phyloP scores from a whole-genome alignment of 2,888 invertebrate species.

The Molorchus minor region DNA sequence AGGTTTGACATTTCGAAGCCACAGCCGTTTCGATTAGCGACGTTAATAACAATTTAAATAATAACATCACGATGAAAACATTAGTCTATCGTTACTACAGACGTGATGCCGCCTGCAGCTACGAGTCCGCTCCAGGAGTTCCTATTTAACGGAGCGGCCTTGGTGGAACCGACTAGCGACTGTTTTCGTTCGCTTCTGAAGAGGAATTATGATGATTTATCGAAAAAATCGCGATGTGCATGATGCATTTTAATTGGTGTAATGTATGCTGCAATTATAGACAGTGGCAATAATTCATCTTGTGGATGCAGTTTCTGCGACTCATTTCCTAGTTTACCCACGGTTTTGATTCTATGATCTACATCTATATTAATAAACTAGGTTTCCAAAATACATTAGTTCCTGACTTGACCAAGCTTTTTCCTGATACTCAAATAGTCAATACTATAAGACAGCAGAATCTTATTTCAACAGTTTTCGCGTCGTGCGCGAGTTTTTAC shows the following conservation, averaged over 20 bases:
- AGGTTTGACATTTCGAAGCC: too few species aligned
- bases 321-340: too few species aligned
- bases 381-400: too few species aligned
- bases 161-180: neutral
- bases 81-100: constrained; percentile 32
- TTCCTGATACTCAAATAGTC: too few species aligned
- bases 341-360: too few species aligned
- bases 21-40: constrained; percentile 9
- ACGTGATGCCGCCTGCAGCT: constrained; percentile 33
- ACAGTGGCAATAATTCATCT: constrained; percentile 14
- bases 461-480: too few species aligned
- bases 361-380: too few species aligned
- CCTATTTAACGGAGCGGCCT: constrained; percentile 25
- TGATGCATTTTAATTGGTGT: constrained; percentile 21
- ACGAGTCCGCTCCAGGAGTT: constrained; percentile 27
- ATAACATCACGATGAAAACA: constrained; percentile 29
- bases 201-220: too few species aligned
- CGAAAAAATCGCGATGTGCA: constrained; percentile 11
- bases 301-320: neutral
- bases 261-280: constrained; percentile 19
- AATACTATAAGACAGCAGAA: too few species aligned
- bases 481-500: too few species aligned
- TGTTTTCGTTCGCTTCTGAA: too few species aligned
- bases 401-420: too few species aligned
- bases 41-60: constrained; percentile 9